Evolutionary conservation across 2,113 vertebrate genomes (phyloP).

Genomic region (Tragelaphus buxtoni): DNA sequence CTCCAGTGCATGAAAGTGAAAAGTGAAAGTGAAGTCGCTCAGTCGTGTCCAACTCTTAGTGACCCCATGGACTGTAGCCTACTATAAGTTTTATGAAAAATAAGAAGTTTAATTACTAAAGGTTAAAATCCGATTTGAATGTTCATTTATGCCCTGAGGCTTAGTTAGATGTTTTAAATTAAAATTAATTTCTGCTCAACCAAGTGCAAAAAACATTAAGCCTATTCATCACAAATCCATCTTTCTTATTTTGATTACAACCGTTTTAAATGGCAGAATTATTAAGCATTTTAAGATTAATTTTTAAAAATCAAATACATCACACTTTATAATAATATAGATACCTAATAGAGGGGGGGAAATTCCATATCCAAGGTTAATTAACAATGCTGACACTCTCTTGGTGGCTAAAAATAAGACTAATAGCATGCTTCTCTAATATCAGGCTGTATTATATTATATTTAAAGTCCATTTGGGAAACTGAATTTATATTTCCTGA

Average conservation of each 20-base stretch:
- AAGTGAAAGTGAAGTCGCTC: no score
- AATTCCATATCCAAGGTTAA: constrained; percentile 4
- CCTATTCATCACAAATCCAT: not conserved
- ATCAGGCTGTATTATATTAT: not conserved
- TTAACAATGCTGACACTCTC: not conserved
- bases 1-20: no score
- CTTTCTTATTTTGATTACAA: not conserved
- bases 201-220: constrained; percentile 23
- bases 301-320: constrained; percentile 37
- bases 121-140: not conserved
- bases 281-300: not conserved
- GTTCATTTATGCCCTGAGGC: not conserved
- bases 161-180: constrained; percentile 7
- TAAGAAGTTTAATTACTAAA: not conserved
- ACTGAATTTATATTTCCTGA: not conserved
- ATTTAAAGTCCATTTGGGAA: not conserved
- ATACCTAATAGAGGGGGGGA: not conserved
- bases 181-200: constrained; percentile 37
- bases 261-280: constrained; percentile 22
- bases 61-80: no score
- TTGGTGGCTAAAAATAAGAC: constrained; percentile 36
- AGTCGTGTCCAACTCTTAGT: no score
- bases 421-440: not conserved
- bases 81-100: not conserved
- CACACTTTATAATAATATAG: not conserved